phyloP scores from a whole-genome alignment of 1,140 invertebrate species.

The Pogonomyrmex californicus region DNA sequence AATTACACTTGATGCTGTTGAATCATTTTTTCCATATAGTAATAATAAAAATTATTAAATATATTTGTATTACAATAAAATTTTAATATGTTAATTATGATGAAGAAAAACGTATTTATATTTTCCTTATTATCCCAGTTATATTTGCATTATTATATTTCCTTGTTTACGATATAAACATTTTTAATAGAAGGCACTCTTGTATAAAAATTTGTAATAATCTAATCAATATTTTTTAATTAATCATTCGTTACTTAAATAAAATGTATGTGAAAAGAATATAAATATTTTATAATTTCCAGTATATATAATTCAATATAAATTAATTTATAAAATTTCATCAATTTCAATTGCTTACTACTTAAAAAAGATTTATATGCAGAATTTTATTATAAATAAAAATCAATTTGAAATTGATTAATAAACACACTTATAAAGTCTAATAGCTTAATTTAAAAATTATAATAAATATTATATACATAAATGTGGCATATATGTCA shows the following conservation, averaged over 20 bases:
- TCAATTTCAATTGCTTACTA: not conserved
- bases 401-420: not conserved
- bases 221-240: constrained; percentile 8
- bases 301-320: not conserved
- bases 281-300: not conserved
- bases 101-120: not conserved
- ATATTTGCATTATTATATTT: not conserved
- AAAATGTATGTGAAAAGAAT: not conserved
- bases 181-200: not conserved
- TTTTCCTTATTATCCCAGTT: too few species aligned
- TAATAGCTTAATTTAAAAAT: not conserved
- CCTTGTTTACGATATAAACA: not conserved
- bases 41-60: constrained; percentile 35
- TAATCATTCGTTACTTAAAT: not conserved
- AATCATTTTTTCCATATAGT: too few species aligned
- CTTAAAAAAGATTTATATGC: not conserved
- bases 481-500: not conserved
- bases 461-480: not conserved
- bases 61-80: constrained; percentile 9
- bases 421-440: not conserved
- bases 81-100: not conserved
- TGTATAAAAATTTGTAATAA: not conserved
- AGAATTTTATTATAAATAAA: not conserved
- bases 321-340: not conserved
- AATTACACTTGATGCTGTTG: too few species aligned